These are phyloP conservation scores for Polia nebulosa DNA, from an alignment of 2,888 invertebrate genomes.

Conservation along the genomic window DNA sequence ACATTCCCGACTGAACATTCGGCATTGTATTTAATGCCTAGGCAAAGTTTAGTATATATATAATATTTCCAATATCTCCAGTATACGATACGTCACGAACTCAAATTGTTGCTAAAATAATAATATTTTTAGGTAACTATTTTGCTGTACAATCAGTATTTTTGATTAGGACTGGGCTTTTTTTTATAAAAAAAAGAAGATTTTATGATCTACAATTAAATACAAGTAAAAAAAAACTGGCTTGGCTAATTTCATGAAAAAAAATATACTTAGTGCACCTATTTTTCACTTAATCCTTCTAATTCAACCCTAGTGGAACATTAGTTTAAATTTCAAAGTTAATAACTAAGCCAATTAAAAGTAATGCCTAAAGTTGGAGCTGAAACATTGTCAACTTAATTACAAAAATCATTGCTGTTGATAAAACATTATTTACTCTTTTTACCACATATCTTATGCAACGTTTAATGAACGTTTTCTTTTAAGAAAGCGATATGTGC, in stretches of 20 bases:
- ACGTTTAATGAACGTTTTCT: conserved; percentile 16
- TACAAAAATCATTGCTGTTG: conserved; percentile 10
- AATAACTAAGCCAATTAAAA: conserved; percentile 20
- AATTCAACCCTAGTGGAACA: conserved; percentile 7
- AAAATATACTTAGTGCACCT: not conserved
- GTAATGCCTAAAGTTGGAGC: conserved; percentile 13
- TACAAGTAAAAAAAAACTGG: too few relatives aligned
- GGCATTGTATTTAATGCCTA: too few relatives aligned
- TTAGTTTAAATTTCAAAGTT: conserved; percentile 8
- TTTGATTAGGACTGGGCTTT: too few relatives aligned
- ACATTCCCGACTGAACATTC: too few relatives aligned
- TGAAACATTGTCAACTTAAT: conserved; percentile 15
- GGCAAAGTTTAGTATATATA: too few relatives aligned
- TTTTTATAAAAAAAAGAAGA: too few relatives aligned
- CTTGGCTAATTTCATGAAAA: conserved; percentile 11
- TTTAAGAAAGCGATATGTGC: conserved; percentile 36
- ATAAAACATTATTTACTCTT: conserved; percentile 2
- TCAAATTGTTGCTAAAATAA: too few relatives aligned
- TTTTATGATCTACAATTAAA: too few relatives aligned
- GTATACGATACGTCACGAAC: too few relatives aligned
- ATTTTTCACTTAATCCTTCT: not conserved
- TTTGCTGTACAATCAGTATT: too few relatives aligned
- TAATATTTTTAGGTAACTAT: too few relatives aligned
- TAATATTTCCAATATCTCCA: too few relatives aligned
- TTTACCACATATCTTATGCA: not conserved